Conservation (phyloP, 37 sponge, comb jelly and placozoan species). For the Ephydatia muelleri region DNA sequence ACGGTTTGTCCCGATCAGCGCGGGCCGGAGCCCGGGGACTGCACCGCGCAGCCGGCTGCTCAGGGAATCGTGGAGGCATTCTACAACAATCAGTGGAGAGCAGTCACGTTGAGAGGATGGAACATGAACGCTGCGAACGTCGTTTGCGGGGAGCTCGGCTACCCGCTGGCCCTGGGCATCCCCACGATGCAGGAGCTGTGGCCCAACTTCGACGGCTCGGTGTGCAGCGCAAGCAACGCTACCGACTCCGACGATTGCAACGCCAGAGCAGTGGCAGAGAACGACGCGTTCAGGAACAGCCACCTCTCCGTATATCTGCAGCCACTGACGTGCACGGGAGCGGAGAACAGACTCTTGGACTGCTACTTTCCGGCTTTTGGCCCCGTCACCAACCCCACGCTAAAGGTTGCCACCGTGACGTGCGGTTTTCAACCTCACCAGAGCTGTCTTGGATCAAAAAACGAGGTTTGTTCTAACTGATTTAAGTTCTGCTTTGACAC, state of each 20-base stretch:
- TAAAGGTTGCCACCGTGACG: slow-evolving; percentile 56
- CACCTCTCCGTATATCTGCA: slow-evolving; percentile 13
- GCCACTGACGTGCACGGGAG: slow-evolving; percentile 42
- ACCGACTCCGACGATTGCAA: neutral
- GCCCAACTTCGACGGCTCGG: slow-evolving; percentile 24
- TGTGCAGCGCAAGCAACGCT: neutral
- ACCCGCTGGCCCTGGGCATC: slow-evolving; percentile 40
- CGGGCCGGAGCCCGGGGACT: slow-evolving; percentile 19
- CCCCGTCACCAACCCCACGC: neutral
- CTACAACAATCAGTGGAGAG: slow-evolving; percentile 42
- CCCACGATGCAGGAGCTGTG: slow-evolving; percentile 36
- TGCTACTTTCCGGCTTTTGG: slow-evolving; percentile 46
- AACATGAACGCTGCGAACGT: slow-evolving; percentile 25
- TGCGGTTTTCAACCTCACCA: slow-evolving; percentile 62
- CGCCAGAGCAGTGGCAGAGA: neutral
- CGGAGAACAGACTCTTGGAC: slow-evolving; percentile 36
- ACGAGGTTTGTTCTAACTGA: neutral
- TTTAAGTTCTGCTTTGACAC: too few relatives aligned
- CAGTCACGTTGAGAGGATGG: slow-evolving; percentile 52
- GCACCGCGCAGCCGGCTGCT: slow-evolving; percentile 18
- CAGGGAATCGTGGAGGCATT: slow-evolving; percentile 53
- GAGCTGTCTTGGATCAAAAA: slow-evolving; percentile 7
- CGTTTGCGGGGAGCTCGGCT: slow-evolving; percentile 75
- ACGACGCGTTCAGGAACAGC: neutral
- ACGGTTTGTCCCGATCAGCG: slow-evolving; percentile 22